These are phyloP conservation scores for Scaptomyza caliginosa DNA, from an alignment of 2,888 invertebrate species.

Conservation along the genomic window DNA sequence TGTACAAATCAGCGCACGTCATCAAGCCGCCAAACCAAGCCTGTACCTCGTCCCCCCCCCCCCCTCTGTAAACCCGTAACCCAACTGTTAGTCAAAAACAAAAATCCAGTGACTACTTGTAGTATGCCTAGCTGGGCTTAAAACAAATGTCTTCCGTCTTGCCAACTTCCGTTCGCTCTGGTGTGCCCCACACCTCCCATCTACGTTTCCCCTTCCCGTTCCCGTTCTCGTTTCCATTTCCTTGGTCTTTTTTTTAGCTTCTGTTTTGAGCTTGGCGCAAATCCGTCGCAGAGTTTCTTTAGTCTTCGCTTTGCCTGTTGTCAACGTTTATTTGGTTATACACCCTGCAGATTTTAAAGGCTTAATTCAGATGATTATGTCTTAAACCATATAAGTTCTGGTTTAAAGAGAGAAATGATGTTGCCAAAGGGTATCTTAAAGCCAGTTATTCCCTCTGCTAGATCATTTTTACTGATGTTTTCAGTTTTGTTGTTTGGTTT, in stretches of 20 bases:
- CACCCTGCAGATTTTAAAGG: slow-evolving; percentile 12
- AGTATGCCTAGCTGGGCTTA: slow-evolving; percentile 34
- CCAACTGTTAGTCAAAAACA: slow-evolving; percentile 5
- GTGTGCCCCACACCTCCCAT: not conserved
- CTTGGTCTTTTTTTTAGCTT: slow-evolving; percentile 28
- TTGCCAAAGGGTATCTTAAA: not conserved
- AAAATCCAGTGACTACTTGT: not conserved
- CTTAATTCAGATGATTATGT: not conserved
- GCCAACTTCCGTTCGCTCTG: slow-evolving; percentile 57
- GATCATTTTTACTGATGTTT: slow-evolving; percentile 11
- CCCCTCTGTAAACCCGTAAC: not conserved
- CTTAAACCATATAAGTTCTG: not conserved
- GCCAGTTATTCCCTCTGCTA: not conserved
- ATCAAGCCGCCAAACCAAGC: slow-evolving; percentile 39
- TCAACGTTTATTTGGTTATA: not conserved
- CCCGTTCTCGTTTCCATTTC: not conserved
- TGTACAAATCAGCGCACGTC: slow-evolving; percentile 65
- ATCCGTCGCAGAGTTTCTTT: slow-evolving; percentile 56
- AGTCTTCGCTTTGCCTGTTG: slow-evolving; percentile 16
- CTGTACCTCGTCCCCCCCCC: not conserved
- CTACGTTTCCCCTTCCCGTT: slow-evolving; percentile 6
- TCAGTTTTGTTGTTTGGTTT: slow-evolving; percentile 5
- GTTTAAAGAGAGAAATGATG: no score
- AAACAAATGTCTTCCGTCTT: slow-evolving; percentile 74
- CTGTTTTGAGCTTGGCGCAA: slow-evolving; percentile 45